Percentiles rank a stretch among this genome's conserved stretches.
These are phyloP conservation scores for Bujurquina vittata DNA, from an alignment of 2,113 vertebrate species.

Conservation along the genomic window DNA sequence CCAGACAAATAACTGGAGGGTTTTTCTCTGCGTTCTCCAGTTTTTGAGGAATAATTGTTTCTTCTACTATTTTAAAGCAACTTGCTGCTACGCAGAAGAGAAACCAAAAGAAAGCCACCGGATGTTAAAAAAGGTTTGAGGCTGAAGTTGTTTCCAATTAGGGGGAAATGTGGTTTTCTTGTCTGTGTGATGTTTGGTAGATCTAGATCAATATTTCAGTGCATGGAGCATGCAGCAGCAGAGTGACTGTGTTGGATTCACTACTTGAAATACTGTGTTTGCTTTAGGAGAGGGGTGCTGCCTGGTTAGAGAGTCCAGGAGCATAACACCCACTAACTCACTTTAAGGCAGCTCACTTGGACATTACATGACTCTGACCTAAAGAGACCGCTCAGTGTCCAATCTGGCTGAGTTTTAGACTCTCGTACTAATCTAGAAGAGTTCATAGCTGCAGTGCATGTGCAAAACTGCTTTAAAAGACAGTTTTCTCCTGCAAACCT, in stretches of 20 bases:
- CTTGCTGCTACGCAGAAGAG: neutral
- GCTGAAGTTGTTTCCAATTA: slow-evolving; percentile 1
- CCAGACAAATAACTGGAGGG: neutral
- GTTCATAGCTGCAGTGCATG: neutral
- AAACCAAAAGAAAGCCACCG: neutral
- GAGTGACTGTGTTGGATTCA: too few relatives aligned
- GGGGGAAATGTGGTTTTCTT: slow-evolving; percentile 6
- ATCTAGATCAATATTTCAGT: neutral
- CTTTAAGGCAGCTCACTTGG: too few relatives aligned
- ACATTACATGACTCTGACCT: neutral
- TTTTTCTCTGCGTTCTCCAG: neutral
- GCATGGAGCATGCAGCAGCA: neutral
- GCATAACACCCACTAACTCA: too few relatives aligned
- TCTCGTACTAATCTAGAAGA: neutral
- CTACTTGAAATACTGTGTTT: too few relatives aligned
- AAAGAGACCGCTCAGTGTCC: neutral
- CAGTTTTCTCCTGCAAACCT: neutral
- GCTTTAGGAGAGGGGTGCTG: neutral
- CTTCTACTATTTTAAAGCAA: neutral
- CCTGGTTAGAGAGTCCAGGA: neutral
- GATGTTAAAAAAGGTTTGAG: slow-evolving; percentile 4
- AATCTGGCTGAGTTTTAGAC: neutral
- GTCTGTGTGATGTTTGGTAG: neutral
- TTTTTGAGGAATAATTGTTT: neutral
- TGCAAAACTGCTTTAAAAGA: neutral